Percentiles rank a stretch among this genome's conserved stretches.
Conservation (phyloP, 2,797 vertebrate genomes). For the Manis crassicaudata region DNA sequence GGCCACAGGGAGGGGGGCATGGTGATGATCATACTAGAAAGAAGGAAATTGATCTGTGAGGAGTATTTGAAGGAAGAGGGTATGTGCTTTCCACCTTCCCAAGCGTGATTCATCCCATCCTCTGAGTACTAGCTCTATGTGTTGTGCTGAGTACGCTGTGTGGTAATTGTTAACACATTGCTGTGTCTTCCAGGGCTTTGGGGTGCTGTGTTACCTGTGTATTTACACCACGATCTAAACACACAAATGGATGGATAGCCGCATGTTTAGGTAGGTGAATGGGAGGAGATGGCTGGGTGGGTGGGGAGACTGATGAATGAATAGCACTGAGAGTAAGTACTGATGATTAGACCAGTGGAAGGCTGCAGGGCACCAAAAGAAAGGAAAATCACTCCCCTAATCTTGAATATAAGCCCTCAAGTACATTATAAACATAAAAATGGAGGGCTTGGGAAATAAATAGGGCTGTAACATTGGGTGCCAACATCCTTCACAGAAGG, state of each 20-base stretch:
- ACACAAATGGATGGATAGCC: not conserved
- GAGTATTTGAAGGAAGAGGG: not conserved
- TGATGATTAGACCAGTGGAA: not conserved
- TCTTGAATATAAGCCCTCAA: not conserved
- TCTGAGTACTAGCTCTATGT: not conserved
- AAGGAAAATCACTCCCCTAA: not conserved
- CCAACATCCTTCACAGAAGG: not conserved
- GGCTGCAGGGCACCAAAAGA: not conserved
- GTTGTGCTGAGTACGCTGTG: not conserved
- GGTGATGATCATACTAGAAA: not conserved
- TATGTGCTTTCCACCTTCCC: not conserved
- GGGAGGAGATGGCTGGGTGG: not conserved
- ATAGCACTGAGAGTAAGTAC: not conserved
- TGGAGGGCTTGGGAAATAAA: not conserved
- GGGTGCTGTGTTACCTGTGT: not conserved
- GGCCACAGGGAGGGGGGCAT: not conserved
- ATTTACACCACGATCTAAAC: not conserved
- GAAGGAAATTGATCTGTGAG: not conserved
- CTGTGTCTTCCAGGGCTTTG: not conserved
- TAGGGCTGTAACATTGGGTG: not conserved
- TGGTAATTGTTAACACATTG: not conserved
- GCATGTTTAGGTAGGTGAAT: not conserved
- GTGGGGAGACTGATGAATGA: not conserved
- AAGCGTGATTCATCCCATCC: not conserved
- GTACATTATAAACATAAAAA: not conserved